These are phyloP conservation scores for Crypturellus tataupa DNA, from an alignment of 2,797 vertebrate species.

Conservation along the genomic window DNA sequence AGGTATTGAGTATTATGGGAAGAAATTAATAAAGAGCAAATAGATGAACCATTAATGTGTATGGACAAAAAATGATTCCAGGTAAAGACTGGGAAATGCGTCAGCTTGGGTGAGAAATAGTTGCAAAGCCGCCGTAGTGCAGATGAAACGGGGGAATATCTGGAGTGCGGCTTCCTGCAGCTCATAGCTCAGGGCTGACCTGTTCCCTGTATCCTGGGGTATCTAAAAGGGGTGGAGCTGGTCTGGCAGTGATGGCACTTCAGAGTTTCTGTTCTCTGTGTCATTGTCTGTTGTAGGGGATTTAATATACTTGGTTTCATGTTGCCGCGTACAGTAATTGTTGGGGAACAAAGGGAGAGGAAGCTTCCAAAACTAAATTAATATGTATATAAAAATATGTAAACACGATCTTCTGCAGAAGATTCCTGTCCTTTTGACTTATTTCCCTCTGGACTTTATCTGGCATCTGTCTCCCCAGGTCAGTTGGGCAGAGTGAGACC, in stretches of 20 bases:
- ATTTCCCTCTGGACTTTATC: background rate
- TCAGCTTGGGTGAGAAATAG: background rate
- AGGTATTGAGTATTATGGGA: background rate
- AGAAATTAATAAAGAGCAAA: slow-evolving; percentile 13
- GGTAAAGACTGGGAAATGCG: background rate
- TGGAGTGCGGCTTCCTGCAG: background rate
- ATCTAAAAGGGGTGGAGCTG: background rate
- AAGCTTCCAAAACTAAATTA: background rate
- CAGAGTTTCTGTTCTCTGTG: background rate
- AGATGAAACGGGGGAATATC: background rate
- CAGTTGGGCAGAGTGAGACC: background rate
- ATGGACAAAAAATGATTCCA: background rate
- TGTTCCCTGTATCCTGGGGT: background rate
- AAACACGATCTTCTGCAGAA: background rate
- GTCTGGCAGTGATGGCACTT: background rate
- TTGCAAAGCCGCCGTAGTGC: fast-evolving
- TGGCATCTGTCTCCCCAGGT: background rate
- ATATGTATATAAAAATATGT: background rate
- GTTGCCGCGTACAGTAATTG: background rate
- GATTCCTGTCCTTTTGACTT: background rate
- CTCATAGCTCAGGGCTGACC: background rate
- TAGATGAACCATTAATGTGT: background rate
- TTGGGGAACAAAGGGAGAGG: background rate
- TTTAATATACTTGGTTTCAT: background rate
- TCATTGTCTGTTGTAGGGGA: background rate